A percentile compares a stretch with the other conserved stretches of the same genome.
Evolutionary conservation across 2,888 invertebrate species (phyloP).

Genomic region (Heliconius charithonia): DNA sequence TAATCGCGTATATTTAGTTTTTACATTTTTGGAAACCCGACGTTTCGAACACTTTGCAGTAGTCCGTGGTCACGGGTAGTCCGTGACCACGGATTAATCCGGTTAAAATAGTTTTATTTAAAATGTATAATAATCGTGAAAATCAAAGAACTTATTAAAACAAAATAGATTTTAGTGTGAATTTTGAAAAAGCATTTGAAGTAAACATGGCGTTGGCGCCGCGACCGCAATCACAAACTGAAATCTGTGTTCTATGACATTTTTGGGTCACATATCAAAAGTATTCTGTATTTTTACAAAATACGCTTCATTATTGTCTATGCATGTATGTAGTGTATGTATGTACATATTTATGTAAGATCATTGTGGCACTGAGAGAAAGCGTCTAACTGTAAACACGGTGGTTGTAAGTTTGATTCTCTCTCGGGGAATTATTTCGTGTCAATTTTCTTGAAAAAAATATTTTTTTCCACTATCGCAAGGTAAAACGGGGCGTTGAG

Average conservation of each 20-base stretch:
- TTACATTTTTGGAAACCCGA: no score
- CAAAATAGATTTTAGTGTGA: background rate
- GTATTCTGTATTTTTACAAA: conserved; percentile 19
- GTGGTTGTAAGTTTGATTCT: background rate
- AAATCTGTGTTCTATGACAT: conserved; percentile 17
- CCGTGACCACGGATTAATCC: no score
- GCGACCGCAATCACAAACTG: conserved; percentile 20
- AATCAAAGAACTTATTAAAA: no score
- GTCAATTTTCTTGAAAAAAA: no score
- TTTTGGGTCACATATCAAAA: conserved; percentile 26
- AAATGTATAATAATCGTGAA: no score
- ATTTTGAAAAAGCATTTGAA: conserved; percentile 22
- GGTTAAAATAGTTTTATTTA: no score
- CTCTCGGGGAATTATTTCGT: background rate
- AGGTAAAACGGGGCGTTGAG: no score
- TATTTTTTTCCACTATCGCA: no score
- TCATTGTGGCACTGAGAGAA: background rate
- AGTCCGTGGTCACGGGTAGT: no score
- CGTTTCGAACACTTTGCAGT: no score
- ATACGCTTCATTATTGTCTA: conserved; percentile 7
- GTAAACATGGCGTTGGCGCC: conserved; percentile 1
- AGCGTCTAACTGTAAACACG: background rate
- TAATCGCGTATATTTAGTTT: no score
- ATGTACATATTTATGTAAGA: background rate
- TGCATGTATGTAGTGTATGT: background rate